Evolutionary conservation across 2,113 vertebrate genomes (phyloP), one percentile per base, ranked within the genome.

Genomic region (Apaloderma vittatum): DNA sequence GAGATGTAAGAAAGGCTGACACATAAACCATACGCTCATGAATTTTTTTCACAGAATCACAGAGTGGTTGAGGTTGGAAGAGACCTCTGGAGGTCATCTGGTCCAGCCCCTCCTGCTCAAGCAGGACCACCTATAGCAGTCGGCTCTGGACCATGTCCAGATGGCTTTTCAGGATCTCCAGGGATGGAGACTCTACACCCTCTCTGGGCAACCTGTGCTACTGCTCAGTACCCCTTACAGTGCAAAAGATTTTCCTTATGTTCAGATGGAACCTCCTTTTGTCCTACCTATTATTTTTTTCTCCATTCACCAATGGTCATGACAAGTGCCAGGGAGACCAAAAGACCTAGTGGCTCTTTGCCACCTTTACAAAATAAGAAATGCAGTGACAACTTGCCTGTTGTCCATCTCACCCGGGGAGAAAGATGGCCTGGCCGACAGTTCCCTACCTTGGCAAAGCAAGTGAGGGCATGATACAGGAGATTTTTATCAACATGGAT

Each of bases 1-100:
- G 15, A 66, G 15, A 14, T 0, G 0, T 61, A 70, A 72, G 34
- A 93, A 74, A 82, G 85, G 5, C n/a, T 88, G 46, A 1, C 3
- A 62, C 3, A 11, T 32, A 58, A 26, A 4, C 36, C 2, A 10
- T n/a, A 30, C 2, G 10, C 5, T 79, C 34, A 34, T 26, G 8
- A 80, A 48, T 6, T 10, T 66, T 59, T 86, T 77, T 52, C 6
- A 8, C 17, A 65, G 48, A 77, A 62, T 49, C 26, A 29, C 23
- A 30, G 26, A 21, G 4, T 54, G 8, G 3, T 20, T 45, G 58
- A 86, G 5, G 9, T 76, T 57, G 11, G n/a, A 68, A 79, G 14
- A 6, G 7, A 61, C 14, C 8, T 65, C 61, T 88, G 45, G 20
- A 45, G 5, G 5, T 40, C 13, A 26, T 24, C 34, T 75, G 15